A percentile compares a stretch with the other conserved stretches of the same genome.
Evolutionary conservation across 2,797 vertebrate genomes (phyloP).

Genomic region (Muraenolepis orangiensis): DNA sequence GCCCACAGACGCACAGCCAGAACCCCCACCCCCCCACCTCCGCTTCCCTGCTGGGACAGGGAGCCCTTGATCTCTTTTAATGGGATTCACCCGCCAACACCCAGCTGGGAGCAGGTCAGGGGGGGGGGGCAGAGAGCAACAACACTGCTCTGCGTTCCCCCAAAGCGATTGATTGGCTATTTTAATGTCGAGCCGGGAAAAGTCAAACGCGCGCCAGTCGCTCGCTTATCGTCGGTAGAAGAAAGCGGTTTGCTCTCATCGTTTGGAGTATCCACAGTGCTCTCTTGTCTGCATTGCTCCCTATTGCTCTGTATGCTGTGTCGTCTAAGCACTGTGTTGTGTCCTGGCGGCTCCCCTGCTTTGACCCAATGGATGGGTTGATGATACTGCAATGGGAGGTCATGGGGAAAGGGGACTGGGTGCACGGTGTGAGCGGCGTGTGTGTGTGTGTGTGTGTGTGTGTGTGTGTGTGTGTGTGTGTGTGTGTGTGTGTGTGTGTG

Average conservation of each 20-base stretch:
- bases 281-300: no score
- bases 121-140: no score
- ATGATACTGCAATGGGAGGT: neutral
- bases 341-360: no score
- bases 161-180: conserved; percentile 39
- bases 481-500: no score
- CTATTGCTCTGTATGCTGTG: no score
- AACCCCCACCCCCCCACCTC: conserved; percentile 9
- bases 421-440: neutral
- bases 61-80: conserved; percentile 14
- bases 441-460: no score
- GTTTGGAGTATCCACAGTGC: no score
- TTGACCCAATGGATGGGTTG: no score
- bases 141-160: conserved; percentile 34
- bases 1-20: neutral
- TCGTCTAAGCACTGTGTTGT: no score
- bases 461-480: neutral
- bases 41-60: conserved; percentile 19
- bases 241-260: neutral
- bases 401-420: neutral
- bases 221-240: conserved; percentile 13
- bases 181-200: conserved; percentile 17
- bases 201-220: conserved; percentile 11
- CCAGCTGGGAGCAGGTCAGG: neutral
- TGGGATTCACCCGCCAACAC: conserved; percentile 9